These are phyloP conservation scores for Toxotes lorentzi DNA, from an alignment of 2,797 vertebrate species.

Conservation along the genomic window DNA sequence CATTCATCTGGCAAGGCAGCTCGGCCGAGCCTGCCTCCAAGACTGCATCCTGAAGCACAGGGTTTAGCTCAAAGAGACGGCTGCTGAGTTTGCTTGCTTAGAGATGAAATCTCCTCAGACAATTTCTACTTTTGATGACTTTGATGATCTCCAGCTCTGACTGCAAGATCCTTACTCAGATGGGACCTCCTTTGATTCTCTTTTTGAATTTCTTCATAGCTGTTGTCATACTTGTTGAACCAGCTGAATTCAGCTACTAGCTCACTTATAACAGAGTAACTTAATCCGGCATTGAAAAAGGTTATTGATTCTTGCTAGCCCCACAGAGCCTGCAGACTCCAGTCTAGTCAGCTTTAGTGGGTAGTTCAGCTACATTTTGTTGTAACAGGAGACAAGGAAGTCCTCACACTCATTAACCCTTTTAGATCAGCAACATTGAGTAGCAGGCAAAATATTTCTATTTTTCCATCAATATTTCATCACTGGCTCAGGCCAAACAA, in stretches of 20 bases:
- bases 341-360: constrained; percentile 69
- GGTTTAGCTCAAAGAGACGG: no score
- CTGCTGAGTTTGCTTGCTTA: no score
- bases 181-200: no score
- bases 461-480: constrained; percentile 92
- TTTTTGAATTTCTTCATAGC: no score
- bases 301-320: constrained; percentile 76
- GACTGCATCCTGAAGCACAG: no score
- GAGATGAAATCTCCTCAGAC: no score
- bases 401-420: constrained; percentile 86
- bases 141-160: no score
- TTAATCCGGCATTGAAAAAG: constrained; percentile 73
- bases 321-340: constrained; percentile 60
- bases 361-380: constrained; percentile 62
- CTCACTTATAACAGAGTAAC: constrained; percentile 59
- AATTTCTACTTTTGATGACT: no score
- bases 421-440: constrained; percentile 81
- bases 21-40: no score
- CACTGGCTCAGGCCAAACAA: constrained; percentile 85
- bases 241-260: constrained; percentile 5
- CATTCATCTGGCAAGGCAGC: no score
- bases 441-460: constrained; percentile 90
- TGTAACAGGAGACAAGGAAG: constrained; percentile 83
- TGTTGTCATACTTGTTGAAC: no score
- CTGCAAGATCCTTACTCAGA: no score